Evolutionary conservation across 2,797 vertebrate species (phyloP), one percentile per base, ranked within the genome.

Genomic region (Aeoliscus strigatus): DNA sequence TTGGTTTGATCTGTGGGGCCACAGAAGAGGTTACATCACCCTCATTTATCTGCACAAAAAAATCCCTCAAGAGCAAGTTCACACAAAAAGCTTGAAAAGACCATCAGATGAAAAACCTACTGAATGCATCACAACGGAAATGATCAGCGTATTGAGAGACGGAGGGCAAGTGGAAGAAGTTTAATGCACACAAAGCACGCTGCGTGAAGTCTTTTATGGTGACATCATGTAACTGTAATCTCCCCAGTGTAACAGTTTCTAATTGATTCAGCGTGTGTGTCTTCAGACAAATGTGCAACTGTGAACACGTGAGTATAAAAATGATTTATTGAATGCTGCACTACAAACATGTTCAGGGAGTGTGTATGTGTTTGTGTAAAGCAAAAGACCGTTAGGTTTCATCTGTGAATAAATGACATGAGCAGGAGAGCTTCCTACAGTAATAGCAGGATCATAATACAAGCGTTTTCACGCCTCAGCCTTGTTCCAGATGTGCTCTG

Each of bases 401-500:
- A 35, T 28, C 11, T 39, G 43, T 31, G 26, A 48, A 71, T 70
- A 73, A 69, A 77, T 77, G 42, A 14, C 6, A 13, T 17, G 34
- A 39, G 17, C 30, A 43, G 18, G 11, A 50, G 40, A 64, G 64
- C 58, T 68, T 66, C 66, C 41, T 34, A 51, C n/a, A 61, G 54
- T 43, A 51, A 54, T 8, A 37, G 26, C n/a, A 13, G 21, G 27
- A 32, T 64, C 26, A 1, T 36, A 12, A 54, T 58, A 41, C 66
- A 72, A 70, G 9, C n/a, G n/a, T 4, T 4, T 18, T 34, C 39
- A 52, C 33, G 9, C 65, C 64, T 65, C 33, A 60, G 68, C 67
- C 61, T 70, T 33, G 39, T 75, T 82, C 79, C 74, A 82, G 75
- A 83, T 86, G 81, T 79, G 69, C 62, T 71, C 46, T 15, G 29